A percentile compares a stretch with the other conserved stretches of the same genome.
phyloP scores from a whole-genome alignment of 2,888 invertebrate species.

The Rhogogaster chlorosoma region DNA sequence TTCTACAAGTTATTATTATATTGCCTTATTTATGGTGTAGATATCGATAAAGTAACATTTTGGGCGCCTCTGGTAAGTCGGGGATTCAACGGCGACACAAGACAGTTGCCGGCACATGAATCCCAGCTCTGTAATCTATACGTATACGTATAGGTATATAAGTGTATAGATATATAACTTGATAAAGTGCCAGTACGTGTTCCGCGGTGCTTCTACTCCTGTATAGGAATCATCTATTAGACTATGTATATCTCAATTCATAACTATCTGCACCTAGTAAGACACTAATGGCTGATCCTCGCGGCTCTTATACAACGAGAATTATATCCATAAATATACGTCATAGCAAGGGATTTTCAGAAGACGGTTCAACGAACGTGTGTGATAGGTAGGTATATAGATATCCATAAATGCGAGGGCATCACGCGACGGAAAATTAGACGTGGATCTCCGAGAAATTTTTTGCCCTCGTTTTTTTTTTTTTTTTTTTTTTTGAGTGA shows the following conservation, averaged over 20 bases:
- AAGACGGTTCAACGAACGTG: neutral
- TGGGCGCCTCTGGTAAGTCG: constrained; percentile 18
- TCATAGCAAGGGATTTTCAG: neutral
- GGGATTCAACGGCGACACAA: neutral
- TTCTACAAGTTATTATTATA: constrained; percentile 8
- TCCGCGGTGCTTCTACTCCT: constrained; percentile 1
- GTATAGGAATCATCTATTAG: constrained; percentile 20
- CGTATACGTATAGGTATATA: neutral
- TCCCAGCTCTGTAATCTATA: neutral
- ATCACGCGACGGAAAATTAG: neutral
- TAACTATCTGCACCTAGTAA: constrained; percentile 14
- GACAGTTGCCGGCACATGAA: neutral
- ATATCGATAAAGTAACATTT: constrained; percentile 29
- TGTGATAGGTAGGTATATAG: neutral
- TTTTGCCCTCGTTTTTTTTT: neutral
- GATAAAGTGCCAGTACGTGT: constrained; percentile 12
- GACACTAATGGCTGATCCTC: constrained; percentile 7
- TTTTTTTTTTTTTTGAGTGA: neutral
- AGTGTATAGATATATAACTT: neutral
- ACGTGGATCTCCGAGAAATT: neutral
- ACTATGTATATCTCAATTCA: constrained; percentile 29
- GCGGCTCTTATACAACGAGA: neutral
- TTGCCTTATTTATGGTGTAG: neutral
- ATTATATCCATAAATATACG: neutral
- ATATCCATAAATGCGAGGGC: neutral